Evolutionary conservation across 2,888 invertebrate genomes (phyloP).

Genomic region (Sesia apiformis): DNA sequence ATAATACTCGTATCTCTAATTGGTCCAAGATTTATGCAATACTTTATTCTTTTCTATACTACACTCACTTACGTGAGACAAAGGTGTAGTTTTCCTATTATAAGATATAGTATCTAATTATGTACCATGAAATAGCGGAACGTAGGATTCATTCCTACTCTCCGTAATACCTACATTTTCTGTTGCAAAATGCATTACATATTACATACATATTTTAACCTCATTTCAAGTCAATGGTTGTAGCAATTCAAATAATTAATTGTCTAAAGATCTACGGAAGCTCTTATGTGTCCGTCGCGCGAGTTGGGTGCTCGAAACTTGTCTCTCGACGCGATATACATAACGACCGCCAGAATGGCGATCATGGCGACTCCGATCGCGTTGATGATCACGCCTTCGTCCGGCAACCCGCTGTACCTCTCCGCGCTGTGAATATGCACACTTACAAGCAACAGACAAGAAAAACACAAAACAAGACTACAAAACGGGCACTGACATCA

Average conservation of each 20-base stretch:
- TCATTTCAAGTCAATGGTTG: too few species aligned
- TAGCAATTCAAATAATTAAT: not conserved
- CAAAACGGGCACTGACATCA: slow-evolving; percentile 9
- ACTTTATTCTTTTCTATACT: too few species aligned
- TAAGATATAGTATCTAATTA: too few species aligned
- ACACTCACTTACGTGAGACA: too few species aligned
- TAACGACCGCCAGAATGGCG: slow-evolving; percentile 77
- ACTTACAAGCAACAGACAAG: slow-evolving; percentile 33
- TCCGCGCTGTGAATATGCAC: slow-evolving; percentile 60
- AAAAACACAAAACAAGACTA: slow-evolving; percentile 17
- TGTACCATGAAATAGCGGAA: too few species aligned
- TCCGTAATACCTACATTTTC: too few species aligned
- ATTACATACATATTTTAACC: too few species aligned
- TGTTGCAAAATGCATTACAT: too few species aligned
- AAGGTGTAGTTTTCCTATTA: too few species aligned
- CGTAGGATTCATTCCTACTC: too few species aligned
- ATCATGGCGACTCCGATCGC: slow-evolving; percentile 79
- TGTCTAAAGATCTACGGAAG: slow-evolving; percentile 72
- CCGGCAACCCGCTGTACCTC: slow-evolving; percentile 74
- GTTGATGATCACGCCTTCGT: slow-evolving; percentile 81
- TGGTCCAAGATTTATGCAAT: too few species aligned
- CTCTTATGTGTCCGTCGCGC: slow-evolving; percentile 63
- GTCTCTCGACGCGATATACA: slow-evolving; percentile 77
- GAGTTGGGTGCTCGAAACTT: slow-evolving; percentile 66
- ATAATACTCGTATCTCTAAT: too few species aligned